Evolutionary conservation across 2,888 invertebrate genomes (phyloP).

Genomic region (Agriopis aurantiaria): DNA sequence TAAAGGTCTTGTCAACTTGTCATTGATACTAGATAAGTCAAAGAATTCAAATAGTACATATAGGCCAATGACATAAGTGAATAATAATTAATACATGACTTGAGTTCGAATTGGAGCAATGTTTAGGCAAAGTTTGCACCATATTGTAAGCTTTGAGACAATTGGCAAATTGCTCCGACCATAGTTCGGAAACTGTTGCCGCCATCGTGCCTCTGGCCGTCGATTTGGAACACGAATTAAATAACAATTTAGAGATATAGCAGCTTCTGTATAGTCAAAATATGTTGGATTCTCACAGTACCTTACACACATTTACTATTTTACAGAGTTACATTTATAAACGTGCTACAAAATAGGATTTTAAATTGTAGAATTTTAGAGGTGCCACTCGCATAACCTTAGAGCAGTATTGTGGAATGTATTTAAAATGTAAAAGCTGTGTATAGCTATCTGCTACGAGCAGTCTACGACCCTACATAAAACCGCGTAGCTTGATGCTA

Average conservation of each 20-base stretch:
- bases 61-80: background rate
- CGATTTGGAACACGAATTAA: conserved; percentile 12
- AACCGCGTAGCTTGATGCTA: background rate
- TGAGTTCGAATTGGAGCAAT: conserved; percentile 9
- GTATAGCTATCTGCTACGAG: too few relatives aligned
- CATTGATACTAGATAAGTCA: background rate
- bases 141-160: conserved; percentile 28
- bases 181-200: conserved; percentile 24
- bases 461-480: too few relatives aligned
- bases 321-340: too few relatives aligned
- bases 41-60: too few relatives aligned
- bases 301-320: too few relatives aligned
- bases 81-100: conserved; percentile 5
- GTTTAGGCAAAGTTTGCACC: conserved; percentile 24
- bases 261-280: background rate
- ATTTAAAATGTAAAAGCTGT: too few relatives aligned
- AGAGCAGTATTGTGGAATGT: too few relatives aligned
- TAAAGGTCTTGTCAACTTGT: background rate
- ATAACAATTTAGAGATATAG: conserved; percentile 7
- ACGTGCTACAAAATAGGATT: too few relatives aligned
- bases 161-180: conserved; percentile 32
- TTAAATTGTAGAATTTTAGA: too few relatives aligned
- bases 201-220: conserved; percentile 14
- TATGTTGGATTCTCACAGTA: background rate
- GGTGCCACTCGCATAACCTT: too few relatives aligned